Conservation (phyloP, 2,797 vertebrate genomes). For the Sebastes vulpes region DNA sequence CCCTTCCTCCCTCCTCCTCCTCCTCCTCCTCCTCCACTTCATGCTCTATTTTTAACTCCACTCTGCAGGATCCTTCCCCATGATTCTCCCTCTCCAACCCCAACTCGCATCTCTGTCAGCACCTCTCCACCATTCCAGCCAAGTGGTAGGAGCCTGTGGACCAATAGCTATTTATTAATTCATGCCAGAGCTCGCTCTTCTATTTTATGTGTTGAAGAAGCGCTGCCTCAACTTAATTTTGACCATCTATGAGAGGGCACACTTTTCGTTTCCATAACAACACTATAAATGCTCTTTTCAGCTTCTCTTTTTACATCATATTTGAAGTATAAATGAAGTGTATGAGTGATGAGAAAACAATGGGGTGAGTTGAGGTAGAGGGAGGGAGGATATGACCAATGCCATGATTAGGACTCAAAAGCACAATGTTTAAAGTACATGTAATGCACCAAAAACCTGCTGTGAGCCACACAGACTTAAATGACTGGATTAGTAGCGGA, state of each 20-base stretch:
- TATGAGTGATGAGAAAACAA: not conserved
- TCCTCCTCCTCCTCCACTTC: conserved; percentile 32
- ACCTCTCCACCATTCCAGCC: conserved; percentile 16
- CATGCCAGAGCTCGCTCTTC: not conserved
- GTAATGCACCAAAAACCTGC: not conserved
- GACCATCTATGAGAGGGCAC: not conserved
- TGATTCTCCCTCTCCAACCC: conserved; percentile 46
- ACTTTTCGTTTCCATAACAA: not conserved
- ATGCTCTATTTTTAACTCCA: conserved; percentile 80
- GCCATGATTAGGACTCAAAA: not conserved
- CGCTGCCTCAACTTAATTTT: not conserved
- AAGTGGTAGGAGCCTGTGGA: conserved; percentile 3
- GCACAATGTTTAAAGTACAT: not conserved
- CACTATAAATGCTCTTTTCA: not conserved
- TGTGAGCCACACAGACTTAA: not conserved
- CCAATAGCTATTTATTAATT: conserved; percentile 31
- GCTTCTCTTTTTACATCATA: not conserved
- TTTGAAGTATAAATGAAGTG: not conserved
- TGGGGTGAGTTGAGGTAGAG: not conserved
- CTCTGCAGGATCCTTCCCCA: conserved; percentile 60
- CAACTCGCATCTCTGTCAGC: conserved; percentile 39
- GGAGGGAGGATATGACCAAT: not conserved
- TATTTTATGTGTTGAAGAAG: not conserved
- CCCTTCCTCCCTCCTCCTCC: conserved; percentile 17
- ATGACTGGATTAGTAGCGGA: conserved; percentile 8